Percentiles rank a stretch among this genome's conserved stretches.
These are phyloP conservation scores for Zaprionus davidi DNA, from an alignment of 1,140 invertebrate species.

Conservation along the genomic window DNA sequence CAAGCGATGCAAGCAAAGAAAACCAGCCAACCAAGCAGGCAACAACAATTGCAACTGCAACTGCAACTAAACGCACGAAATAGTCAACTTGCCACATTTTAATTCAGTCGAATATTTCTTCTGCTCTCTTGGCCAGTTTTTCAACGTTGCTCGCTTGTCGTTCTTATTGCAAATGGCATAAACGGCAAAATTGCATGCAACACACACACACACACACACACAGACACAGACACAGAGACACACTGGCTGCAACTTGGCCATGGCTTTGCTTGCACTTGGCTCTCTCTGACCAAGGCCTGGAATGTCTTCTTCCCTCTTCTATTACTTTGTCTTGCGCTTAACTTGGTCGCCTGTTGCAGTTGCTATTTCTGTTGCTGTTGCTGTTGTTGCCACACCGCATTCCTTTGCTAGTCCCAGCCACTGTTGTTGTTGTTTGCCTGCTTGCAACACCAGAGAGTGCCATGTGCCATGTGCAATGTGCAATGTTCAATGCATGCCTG, in stretches of 20 bases:
- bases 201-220: conserved; percentile 38
- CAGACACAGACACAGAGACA: conserved; percentile 11
- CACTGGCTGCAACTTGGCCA: conserved; percentile 35
- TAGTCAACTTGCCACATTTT: conserved; percentile 81
- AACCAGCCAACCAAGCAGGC: conserved; percentile 30
- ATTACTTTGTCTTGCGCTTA: conserved; percentile 64
- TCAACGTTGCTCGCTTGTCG: conserved; percentile 28
- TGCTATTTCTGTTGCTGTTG: conserved; percentile 51
- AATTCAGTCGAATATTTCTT: conserved; percentile 78
- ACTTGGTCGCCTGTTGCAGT: conserved; percentile 52
- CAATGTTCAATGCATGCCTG: conserved; percentile 10
- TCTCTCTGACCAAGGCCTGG: conserved; percentile 42
- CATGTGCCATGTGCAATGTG: conserved; percentile 21
- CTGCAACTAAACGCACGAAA: conserved; percentile 62
- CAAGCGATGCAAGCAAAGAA: conserved; percentile 35
- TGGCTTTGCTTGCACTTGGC: conserved; percentile 29
- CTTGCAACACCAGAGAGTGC: conserved; percentile 1
- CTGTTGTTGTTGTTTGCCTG: neutral
- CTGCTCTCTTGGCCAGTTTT: conserved; percentile 45
- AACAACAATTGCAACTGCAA: conserved; percentile 4
- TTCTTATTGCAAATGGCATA: conserved; percentile 60
- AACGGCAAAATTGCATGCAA: conserved; percentile 61
- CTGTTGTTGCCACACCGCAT: conserved; percentile 55
- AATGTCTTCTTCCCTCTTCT: conserved; percentile 52
- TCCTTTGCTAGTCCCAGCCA: conserved; percentile 16